Conservation (phyloP, 2,888 invertebrate genomes). For the Nemurella pictetii region DNA sequence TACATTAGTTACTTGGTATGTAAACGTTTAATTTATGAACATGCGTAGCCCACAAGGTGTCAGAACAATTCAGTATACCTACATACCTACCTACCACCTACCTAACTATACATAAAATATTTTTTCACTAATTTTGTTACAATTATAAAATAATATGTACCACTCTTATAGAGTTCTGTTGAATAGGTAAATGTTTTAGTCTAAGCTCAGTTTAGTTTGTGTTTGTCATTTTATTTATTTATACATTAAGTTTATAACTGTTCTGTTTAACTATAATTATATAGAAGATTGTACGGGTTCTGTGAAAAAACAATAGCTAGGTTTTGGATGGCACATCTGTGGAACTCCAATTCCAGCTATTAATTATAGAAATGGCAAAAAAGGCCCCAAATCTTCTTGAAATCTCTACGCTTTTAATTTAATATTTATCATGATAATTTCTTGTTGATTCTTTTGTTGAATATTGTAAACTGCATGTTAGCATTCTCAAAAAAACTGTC, state of each 20-base stretch:
- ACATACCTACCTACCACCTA: not conserved
- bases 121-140: not conserved
- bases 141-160: not conserved
- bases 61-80: not conserved
- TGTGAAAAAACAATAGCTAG: constrained; percentile 19
- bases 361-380: not conserved
- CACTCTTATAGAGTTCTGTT: not conserved
- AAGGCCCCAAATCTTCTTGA: not conserved
- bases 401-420: constrained; percentile 20
- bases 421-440: not conserved
- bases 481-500: not conserved
- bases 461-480: not conserved
- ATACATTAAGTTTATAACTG: constrained; percentile 15
- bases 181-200: constrained; percentile 4
- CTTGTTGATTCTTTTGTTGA: not conserved
- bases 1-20: not conserved
- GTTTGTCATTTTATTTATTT: constrained; percentile 35
- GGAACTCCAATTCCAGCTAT: not conserved
- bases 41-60: not conserved
- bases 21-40: not conserved
- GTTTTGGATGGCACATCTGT: not conserved
- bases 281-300: constrained; percentile 35
- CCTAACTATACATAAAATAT: not conserved
- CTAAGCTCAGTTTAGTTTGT: not conserved
- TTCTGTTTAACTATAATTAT: constrained; percentile 26